Conservation (phyloP, 2,797 vertebrate genomes). For the Spinus pinus region DNA sequence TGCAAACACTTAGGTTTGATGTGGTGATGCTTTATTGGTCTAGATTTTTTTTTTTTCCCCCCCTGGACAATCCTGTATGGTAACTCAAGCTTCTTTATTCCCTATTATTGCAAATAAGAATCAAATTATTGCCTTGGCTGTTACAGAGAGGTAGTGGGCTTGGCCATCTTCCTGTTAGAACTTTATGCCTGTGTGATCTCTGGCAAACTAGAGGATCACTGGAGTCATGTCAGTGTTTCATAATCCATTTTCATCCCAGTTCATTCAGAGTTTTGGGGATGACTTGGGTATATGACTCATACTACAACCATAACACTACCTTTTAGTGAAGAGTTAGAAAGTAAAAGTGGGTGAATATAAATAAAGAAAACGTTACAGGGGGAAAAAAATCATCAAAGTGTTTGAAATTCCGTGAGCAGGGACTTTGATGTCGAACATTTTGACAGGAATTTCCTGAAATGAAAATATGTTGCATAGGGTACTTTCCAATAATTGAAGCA, state of each 20-base stretch:
- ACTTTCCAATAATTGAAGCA: not conserved
- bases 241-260: not conserved
- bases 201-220: not conserved
- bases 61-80: not conserved
- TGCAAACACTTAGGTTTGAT: not conserved
- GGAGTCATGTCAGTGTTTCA: not conserved
- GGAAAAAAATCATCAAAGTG: rapidly evolving
- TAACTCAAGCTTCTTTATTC: not conserved
- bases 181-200: not conserved
- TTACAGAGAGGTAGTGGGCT: not conserved
- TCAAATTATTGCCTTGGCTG: not conserved
- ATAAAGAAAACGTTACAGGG: not conserved
- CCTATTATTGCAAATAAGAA: not conserved
- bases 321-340: not conserved
- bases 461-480: not conserved
- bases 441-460: not conserved
- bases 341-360: not conserved
- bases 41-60: not conserved
- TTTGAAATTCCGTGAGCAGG: not conserved
- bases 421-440: not conserved
- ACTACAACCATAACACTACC: not conserved
- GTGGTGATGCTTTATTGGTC: not conserved
- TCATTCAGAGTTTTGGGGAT: not conserved
- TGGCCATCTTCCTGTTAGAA: not conserved
- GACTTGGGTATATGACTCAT: not conserved